Evolutionary conservation across 2,113 vertebrate species (phyloP).

Genomic region (Delphinapterus leucas): DNA sequence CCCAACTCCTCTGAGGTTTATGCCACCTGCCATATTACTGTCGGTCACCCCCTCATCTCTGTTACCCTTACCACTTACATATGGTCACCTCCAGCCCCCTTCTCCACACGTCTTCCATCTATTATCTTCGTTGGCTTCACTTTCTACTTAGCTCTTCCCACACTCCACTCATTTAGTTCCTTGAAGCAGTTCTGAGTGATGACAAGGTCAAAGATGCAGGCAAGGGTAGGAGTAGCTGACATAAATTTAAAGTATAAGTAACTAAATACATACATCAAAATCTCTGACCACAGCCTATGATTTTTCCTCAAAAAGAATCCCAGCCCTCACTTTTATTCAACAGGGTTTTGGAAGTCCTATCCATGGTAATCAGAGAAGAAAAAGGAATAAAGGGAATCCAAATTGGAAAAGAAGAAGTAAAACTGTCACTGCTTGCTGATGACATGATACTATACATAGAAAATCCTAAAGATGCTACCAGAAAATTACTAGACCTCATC

Average conservation of each 20-base stretch:
- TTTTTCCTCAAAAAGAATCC: neutral
- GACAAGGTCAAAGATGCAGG: neutral
- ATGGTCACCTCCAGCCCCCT: neutral
- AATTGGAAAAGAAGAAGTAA: neutral
- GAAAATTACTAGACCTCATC: neutral
- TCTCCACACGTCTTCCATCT: no score
- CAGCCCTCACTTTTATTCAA: neutral
- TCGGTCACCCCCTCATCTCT: neutral
- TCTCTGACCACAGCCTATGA: neutral
- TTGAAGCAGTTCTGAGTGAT: neutral
- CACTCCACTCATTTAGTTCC: neutral
- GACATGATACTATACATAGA: neutral
- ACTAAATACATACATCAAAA: neutral
- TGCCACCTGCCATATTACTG: neutral
- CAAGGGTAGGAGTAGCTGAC: neutral
- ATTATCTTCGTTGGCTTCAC: neutral
- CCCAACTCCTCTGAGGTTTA: neutral
- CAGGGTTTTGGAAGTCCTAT: neutral
- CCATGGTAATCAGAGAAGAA: neutral
- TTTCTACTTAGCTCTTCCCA: neutral
- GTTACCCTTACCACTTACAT: neutral
- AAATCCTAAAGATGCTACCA: neutral
- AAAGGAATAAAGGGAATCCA: neutral
- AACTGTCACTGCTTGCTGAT: no score
- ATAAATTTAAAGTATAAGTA: neutral